Evolutionary conservation across 2,888 invertebrate species (phyloP).

Genomic region (Agrotis puta): DNA sequence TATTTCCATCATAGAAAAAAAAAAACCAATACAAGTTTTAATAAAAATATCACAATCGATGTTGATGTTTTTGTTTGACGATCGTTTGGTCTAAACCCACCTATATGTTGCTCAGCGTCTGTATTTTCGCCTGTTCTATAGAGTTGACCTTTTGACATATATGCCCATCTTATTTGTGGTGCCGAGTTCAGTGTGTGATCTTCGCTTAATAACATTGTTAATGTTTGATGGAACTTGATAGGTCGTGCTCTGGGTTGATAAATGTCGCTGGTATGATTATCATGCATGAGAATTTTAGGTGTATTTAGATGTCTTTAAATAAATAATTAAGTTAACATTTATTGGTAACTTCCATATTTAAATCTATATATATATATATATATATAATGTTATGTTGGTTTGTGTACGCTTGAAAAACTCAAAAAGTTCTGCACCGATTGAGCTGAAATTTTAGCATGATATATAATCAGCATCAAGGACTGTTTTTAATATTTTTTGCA

Average conservation of each 20-base stretch:
- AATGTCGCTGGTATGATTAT: constrained; percentile 1
- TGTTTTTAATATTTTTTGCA: too few species aligned
- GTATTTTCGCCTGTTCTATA: not conserved
- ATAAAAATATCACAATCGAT: too few species aligned
- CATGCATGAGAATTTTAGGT: not conserved
- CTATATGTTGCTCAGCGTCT: not conserved
- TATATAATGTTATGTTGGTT: too few species aligned
- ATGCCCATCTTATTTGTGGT: not conserved
- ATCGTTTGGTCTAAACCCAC: not conserved
- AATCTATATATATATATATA: too few species aligned
- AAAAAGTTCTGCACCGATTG: too few species aligned
- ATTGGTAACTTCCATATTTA: too few species aligned
- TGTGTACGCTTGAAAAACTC: too few species aligned
- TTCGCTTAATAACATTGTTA: constrained; percentile 48
- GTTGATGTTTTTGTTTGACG: not conserved
- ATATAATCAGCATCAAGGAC: too few species aligned
- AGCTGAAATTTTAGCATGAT: too few species aligned
- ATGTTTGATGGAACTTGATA: constrained; percentile 49
- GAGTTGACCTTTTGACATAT: not conserved
- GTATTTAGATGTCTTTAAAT: not conserved
- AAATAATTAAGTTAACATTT: too few species aligned
- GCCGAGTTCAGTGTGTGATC: constrained; percentile 23
- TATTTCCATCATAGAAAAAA: too few species aligned
- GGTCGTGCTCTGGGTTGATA: not conserved
- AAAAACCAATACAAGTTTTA: too few species aligned